These are phyloP conservation scores for Dexiosoma caninum DNA, from an alignment of 2,888 invertebrate species.

Conservation along the genomic window DNA sequence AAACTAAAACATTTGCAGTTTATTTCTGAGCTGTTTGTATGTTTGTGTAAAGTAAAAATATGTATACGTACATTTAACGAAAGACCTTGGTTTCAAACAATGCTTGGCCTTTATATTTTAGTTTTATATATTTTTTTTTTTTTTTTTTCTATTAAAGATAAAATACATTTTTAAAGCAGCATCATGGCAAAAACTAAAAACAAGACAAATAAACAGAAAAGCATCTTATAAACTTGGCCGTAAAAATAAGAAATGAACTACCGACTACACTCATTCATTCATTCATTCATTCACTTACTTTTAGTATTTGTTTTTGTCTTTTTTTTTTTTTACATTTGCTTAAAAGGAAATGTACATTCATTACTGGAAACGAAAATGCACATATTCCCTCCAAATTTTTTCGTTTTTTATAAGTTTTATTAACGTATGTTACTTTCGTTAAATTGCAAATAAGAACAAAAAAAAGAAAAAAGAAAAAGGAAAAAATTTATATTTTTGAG, in stretches of 20 bases:
- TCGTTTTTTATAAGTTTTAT: constrained; percentile 6
- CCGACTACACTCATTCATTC: neutral
- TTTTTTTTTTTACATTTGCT: constrained; percentile 13
- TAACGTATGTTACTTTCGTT: constrained; percentile 45
- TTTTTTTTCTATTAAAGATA: constrained; percentile 17
- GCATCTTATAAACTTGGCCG: constrained; percentile 58
- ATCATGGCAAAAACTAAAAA: neutral
- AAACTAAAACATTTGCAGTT: constrained; percentile 17
- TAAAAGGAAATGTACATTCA: constrained; percentile 59
- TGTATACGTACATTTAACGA: neutral
- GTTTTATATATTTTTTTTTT: too few relatives aligned
- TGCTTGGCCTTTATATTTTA: constrained; percentile 19
- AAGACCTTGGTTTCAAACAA: constrained; percentile 51
- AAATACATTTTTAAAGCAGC: constrained; percentile 35
- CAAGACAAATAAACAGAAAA: constrained; percentile 15
- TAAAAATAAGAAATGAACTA: constrained; percentile 36
- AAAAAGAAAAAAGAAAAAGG: neutral
- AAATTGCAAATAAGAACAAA: neutral
- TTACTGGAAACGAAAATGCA: constrained; percentile 59
- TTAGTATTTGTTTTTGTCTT: neutral
- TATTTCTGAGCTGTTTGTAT: constrained; percentile 5
- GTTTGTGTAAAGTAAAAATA: neutral
- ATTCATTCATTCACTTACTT: constrained; percentile 11
- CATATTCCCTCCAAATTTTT: neutral
- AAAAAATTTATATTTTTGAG: neutral